A percentile compares a stretch with the other conserved stretches of the same genome.
These are phyloP conservation scores for Coelopa pilipes DNA, from an alignment of 2,888 invertebrate genomes.

Conservation along the genomic window DNA sequence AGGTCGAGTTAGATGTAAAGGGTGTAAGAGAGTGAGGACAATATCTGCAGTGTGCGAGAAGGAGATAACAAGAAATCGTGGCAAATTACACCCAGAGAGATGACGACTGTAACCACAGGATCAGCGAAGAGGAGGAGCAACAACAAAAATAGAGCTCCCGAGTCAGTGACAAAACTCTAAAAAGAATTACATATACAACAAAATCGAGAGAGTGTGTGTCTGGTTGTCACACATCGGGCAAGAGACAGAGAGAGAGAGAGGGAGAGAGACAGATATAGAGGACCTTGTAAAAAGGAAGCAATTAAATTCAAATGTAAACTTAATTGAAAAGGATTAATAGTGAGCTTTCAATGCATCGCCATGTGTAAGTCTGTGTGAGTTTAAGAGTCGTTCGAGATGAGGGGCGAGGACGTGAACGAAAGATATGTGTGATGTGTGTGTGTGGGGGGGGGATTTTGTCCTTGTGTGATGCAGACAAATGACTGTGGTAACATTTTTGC, in stretches of 20 bases:
- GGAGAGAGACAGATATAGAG: constrained; percentile 3
- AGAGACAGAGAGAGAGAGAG: constrained; percentile 6
- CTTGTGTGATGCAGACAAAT: too few species aligned
- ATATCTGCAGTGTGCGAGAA: neutral
- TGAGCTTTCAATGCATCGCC: constrained; percentile 21
- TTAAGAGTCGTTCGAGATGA: too few species aligned
- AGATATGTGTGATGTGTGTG: too few species aligned
- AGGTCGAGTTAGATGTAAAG: too few species aligned
- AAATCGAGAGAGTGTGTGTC: neutral
- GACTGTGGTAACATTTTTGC: too few species aligned
- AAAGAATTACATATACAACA: too few species aligned
- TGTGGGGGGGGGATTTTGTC: neutral
- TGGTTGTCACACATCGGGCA: neutral
- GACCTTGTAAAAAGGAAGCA: constrained; percentile 44
- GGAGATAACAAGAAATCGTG: constrained; percentile 11
- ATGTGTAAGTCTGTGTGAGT: neutral
- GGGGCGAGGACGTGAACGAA: too few species aligned
- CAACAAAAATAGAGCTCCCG: too few species aligned
- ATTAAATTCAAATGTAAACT: constrained; percentile 52
- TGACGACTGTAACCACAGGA: neutral
- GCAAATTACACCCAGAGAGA: constrained; percentile 16
- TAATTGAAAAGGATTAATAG: constrained; percentile 49
- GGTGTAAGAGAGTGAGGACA: too few species aligned
- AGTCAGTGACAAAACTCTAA: too few species aligned
- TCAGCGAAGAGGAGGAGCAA: too few species aligned